Evolutionary conservation across 2,888 invertebrate species (phyloP), one percentile per base, ranked within the genome.

Genomic region (Torymus auratus): DNA sequence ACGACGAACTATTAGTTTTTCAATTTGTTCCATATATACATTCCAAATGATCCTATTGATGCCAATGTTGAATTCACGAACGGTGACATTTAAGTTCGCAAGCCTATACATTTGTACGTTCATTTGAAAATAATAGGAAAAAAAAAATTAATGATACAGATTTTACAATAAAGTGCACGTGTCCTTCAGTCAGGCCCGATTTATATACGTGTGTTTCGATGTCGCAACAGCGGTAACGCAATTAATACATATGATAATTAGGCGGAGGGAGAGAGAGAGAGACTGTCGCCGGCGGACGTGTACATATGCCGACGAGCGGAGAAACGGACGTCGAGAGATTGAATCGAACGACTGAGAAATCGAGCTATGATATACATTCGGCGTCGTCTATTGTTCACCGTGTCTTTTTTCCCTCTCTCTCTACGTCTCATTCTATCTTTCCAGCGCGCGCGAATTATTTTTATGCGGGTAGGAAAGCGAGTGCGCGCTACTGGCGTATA

Each of bases 311-410:
- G 28, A 28, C 28, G 28, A 28, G 28, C 28, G 58, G 58, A 72
- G 28, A 20, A 64, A 68, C 17, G 53, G 20, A 61, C 23, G 60
- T 62, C 61, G 72, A 28, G 62, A 28, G 28, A 28, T 28, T 28
- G 28, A 28, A 61, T 50, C n/a, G 73, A 68, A 53, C 52, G 53
- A 67, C 82, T 83, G 84, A 83, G 83, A 84, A 76, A 81, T 72
- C 78, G 78, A 81, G 72, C 86, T 86, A 88, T 88, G 88, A 89
- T 89, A 87, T 87, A 89, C 88, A 75, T 75, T 87, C 87, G 86
- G 86, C 86, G 87, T 88, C 87, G 86, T 83, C 87, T 86, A 88
- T 89, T 89, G 88, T 89, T 87, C 85, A 82, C 15, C n/a, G 52
- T 52, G 28, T 28, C 28, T 28, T 28, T 28, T 20, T 20, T 28